phyloP scores from a whole-genome alignment of 2,797 vertebrate species.

The Peromyscus nudipes region DNA sequence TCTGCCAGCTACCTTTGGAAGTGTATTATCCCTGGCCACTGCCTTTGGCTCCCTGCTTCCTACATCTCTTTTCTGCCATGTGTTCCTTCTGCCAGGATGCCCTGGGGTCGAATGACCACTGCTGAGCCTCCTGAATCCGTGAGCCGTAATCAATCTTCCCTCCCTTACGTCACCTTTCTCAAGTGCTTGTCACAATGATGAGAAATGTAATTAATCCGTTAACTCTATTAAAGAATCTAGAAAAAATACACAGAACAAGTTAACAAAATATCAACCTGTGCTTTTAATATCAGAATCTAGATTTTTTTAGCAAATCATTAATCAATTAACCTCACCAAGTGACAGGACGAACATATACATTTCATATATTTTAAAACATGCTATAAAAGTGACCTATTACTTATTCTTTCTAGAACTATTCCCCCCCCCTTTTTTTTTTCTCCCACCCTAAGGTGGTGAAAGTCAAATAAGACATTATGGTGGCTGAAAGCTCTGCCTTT shows the following conservation, averaged over 20 bases:
- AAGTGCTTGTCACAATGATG: background rate
- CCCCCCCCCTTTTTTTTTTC: background rate
- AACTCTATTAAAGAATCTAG: background rate
- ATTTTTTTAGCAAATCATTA: background rate
- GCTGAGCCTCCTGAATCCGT: background rate
- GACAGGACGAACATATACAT: background rate
- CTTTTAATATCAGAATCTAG: background rate
- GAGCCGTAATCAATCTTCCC: background rate
- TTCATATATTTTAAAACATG: background rate
- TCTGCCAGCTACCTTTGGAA: background rate
- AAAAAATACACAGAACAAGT: background rate
- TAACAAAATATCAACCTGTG: conserved; percentile 16
- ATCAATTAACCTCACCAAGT: background rate
- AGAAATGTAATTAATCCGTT: background rate
- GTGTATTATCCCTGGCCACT: no score
- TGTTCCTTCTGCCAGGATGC: background rate
- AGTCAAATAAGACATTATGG: conserved; percentile 7
- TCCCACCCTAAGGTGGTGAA: background rate
- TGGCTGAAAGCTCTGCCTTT: background rate
- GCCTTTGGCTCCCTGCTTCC: background rate
- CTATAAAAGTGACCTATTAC: background rate
- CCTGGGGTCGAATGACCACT: background rate
- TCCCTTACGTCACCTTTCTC: no score
- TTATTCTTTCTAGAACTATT: conserved; percentile 28
- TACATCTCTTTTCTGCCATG: background rate